Evolutionary conservation across 2,888 invertebrate genomes (phyloP).

Genomic region (Latrodectus hesperus): DNA sequence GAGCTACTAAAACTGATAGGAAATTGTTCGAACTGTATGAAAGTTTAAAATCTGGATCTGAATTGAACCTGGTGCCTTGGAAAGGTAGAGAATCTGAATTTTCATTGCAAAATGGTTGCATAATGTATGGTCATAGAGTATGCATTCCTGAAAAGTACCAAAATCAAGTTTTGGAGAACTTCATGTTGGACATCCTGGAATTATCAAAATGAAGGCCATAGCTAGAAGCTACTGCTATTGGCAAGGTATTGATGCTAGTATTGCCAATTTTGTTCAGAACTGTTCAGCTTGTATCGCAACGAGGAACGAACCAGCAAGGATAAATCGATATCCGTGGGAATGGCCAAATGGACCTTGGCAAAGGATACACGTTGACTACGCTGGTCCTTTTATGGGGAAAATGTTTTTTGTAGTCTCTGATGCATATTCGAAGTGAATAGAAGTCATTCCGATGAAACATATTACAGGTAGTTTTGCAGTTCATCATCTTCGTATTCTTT

Average conservation of each 20-base stretch:
- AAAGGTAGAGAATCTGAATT: conserved; percentile 49
- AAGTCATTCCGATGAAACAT: conserved; percentile 15
- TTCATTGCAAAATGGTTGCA: conserved; percentile 49
- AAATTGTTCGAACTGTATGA: conserved; percentile 46
- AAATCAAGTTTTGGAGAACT: too few species aligned
- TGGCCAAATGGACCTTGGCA: conserved; percentile 39
- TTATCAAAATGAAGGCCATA: conserved; percentile 53
- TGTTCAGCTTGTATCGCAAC: conserved; percentile 51
- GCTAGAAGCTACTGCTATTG: conserved; percentile 53
- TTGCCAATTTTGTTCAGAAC: conserved; percentile 46
- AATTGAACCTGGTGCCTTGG: conserved; percentile 50
- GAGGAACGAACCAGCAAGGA: conserved; percentile 52
- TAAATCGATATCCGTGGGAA: conserved; percentile 50
- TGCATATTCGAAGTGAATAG: conserved; percentile 30
- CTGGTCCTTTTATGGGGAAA: conserved; percentile 52
- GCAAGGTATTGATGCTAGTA: conserved; percentile 53
- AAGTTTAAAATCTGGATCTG: conserved; percentile 45
- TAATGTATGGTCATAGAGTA: conserved; percentile 49
- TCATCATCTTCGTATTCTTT: conserved; percentile 1
- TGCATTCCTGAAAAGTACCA: conserved; percentile 26
- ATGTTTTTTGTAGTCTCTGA: conserved; percentile 29
- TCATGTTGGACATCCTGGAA: conserved; percentile 40
- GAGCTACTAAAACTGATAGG: conserved; percentile 49
- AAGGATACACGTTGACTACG: conserved; percentile 55
- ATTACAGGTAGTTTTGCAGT: conserved; percentile 8